Percentiles rank a stretch among this genome's conserved stretches.
These are phyloP conservation scores for Pocillopora damicornis DNA, from an alignment of 64 coral and sea anemone species.

Conservation along the genomic window DNA sequence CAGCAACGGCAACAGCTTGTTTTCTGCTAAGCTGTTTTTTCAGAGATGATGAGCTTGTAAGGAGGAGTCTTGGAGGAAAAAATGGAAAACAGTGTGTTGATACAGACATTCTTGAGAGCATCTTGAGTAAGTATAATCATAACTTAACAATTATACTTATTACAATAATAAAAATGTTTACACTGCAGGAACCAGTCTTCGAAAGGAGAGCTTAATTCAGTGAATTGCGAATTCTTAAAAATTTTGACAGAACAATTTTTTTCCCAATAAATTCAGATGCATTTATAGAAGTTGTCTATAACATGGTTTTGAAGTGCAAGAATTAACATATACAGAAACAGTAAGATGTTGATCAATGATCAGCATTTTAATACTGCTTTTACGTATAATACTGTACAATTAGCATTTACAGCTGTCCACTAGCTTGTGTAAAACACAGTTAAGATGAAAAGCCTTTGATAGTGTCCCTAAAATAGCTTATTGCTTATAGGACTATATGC, in stretches of 20 bases:
- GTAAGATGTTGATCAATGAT: not conserved
- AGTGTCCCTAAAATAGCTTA: not conserved
- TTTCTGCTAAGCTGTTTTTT: slow-evolving; percentile 34
- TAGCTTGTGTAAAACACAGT: not conserved
- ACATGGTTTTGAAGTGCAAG: not conserved
- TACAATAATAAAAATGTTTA: slow-evolving; percentile 13
- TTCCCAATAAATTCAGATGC: not conserved
- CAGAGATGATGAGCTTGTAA: slow-evolving; percentile 28
- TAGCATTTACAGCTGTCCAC: too few relatives aligned
- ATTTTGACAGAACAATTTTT: not conserved
- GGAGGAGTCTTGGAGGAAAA: not conserved
- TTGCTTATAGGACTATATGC: not conserved
- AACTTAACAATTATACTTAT: slow-evolving; percentile 10
- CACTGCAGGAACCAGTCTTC: slow-evolving; percentile 2
- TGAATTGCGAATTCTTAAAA: slow-evolving; percentile 5
- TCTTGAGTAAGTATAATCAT: slow-evolving; percentile 32
- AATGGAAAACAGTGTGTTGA: not conserved
- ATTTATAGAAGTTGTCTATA: slow-evolving; percentile 12
- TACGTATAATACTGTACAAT: too few relatives aligned
- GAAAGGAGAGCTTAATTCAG: slow-evolving; percentile 5
- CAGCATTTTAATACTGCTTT: slow-evolving; percentile 5
- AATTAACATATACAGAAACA: slow-evolving; percentile 3
- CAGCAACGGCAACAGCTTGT: not conserved
- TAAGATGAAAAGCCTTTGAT: slow-evolving; percentile 6
- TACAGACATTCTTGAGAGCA: slow-evolving; percentile 16